Evolutionary conservation across 2,888 invertebrate species (phyloP).

Genomic region (Cerastis rubricosa): DNA sequence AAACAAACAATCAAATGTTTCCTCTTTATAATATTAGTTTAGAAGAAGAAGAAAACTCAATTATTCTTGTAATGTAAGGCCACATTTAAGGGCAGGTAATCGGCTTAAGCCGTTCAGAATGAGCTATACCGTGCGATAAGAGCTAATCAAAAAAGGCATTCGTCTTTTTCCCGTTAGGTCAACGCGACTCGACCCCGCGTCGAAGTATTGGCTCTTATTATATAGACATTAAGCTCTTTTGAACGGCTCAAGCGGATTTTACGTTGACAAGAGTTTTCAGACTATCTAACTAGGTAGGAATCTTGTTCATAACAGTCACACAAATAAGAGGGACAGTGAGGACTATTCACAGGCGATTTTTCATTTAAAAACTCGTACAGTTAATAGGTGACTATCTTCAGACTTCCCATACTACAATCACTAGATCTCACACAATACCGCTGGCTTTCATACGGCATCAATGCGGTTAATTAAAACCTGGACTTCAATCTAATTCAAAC

Average conservation of each 20-base stretch:
- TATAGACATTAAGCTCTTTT: neutral
- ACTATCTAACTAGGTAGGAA: neutral
- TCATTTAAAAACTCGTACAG: neutral
- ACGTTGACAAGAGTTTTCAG: neutral
- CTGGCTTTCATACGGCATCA: conserved; percentile 46
- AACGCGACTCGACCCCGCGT: neutral
- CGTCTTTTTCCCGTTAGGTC: neutral
- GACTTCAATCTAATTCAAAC: conserved; percentile 52
- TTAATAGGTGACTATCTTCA: neutral
- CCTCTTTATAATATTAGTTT: no score
- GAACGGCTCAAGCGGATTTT: neutral
- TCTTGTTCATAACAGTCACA: neutral
- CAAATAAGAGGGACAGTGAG: neutral
- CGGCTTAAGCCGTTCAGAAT: neutral
- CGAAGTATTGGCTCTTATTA: neutral
- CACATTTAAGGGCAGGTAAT: neutral
- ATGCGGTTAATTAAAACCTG: conserved; percentile 61
- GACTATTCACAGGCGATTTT: neutral
- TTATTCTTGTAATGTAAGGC: fast-evolving
- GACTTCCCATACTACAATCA: conserved; percentile 24
- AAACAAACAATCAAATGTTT: no score
- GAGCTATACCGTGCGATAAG: neutral
- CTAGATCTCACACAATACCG: conserved; percentile 18
- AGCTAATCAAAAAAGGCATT: neutral
- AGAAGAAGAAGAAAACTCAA: neutral